A percentile compares a stretch with the other conserved stretches of the same genome.
Evolutionary conservation across 1,140 invertebrate genomes (phyloP).

Genomic region (Nephotettix cincticeps): DNA sequence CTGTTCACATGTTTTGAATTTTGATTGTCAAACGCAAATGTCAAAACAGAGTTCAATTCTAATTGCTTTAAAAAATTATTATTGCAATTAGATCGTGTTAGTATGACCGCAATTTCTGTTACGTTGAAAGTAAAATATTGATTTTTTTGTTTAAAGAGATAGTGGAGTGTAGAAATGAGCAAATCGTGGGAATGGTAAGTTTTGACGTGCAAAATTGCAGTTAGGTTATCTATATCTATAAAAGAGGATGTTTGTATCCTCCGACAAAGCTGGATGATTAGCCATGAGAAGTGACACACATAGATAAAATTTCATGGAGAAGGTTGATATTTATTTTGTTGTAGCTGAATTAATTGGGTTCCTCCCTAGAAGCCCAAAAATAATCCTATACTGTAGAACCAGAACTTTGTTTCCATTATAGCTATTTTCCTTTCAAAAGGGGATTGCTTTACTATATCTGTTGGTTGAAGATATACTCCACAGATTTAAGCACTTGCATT

Average conservation of each 20-base stretch:
- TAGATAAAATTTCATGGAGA: not conserved
- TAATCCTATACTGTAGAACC: too few species aligned
- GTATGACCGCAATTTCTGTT: too few species aligned
- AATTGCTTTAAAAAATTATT: not conserved
- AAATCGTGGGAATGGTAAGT: not conserved
- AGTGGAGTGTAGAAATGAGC: not conserved
- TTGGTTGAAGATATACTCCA: too few species aligned
- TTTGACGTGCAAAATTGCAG: too few species aligned
- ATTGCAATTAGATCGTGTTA: not conserved
- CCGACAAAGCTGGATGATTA: not conserved
- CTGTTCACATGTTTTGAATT: not conserved
- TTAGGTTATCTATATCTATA: not conserved
- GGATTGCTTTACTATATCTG: too few species aligned
- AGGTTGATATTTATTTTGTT: not conserved
- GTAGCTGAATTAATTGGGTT: not conserved
- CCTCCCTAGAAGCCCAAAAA: too few species aligned
- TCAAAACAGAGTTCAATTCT: not conserved
- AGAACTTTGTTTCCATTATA: not conserved
- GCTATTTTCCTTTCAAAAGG: not conserved
- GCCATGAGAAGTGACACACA: not conserved
- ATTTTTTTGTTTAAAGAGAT: not conserved
- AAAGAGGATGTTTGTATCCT: not conserved
- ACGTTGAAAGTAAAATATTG: too few species aligned
- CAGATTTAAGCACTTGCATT: too few species aligned
- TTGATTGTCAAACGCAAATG: not conserved